Evolutionary conservation across 2,113 vertebrate species (phyloP).

Genomic region (Phalacrocorax aristotelis): DNA sequence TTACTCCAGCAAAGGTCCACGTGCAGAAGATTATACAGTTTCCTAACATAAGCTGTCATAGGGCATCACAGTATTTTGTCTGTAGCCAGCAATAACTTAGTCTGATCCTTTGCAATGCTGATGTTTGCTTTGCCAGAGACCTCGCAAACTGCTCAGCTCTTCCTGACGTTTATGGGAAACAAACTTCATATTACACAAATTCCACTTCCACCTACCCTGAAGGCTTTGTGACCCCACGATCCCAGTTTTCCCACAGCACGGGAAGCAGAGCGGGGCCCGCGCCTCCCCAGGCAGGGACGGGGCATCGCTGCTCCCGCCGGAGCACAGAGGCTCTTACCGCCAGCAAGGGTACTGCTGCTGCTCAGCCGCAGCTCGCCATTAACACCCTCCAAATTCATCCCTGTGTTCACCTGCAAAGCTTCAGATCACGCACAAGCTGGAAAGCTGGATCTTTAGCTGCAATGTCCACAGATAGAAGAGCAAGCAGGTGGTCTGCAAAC

Average conservation of each 20-base stretch:
- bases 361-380: too few relatives aligned
- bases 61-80: background rate
- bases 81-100: background rate
- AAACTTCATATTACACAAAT: background rate
- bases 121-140: background rate
- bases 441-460: background rate
- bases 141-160: background rate
- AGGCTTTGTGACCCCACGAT: background rate
- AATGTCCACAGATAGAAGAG: background rate
- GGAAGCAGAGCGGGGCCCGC: rapidly evolving
- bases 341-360: background rate
- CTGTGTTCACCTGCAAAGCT: background rate
- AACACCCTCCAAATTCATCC: background rate
- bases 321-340: too few relatives aligned
- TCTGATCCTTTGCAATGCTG: background rate
- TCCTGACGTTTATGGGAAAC: background rate
- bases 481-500: background rate
- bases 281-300: too few relatives aligned
- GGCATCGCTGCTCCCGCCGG: background rate
- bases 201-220: background rate
- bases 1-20: background rate
- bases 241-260: rapidly evolving
- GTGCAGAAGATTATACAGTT: background rate
- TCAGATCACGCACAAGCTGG: background rate
- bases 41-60: background rate